These are phyloP conservation scores for Craniophora ligustri DNA, from an alignment of 2,888 invertebrate genomes.

Conservation along the genomic window DNA sequence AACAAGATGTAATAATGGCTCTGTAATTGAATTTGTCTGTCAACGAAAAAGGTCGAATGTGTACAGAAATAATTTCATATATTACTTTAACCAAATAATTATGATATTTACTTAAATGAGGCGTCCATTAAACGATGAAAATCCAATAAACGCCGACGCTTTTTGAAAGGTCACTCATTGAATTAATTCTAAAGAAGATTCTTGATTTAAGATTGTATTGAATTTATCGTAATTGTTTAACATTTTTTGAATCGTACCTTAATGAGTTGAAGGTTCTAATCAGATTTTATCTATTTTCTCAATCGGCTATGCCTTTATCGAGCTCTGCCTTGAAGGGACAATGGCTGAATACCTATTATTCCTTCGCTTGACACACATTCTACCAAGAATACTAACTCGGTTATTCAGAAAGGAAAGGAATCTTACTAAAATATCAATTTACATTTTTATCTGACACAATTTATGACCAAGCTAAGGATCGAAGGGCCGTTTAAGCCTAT, in stretches of 20 bases:
- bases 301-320: slow-evolving; percentile 34
- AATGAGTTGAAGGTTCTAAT: slow-evolving; percentile 39
- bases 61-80: slow-evolving; percentile 31
- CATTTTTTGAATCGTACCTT: slow-evolving; percentile 40
- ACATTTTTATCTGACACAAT: slow-evolving; percentile 23
- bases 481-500: slow-evolving; percentile 28
- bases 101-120: slow-evolving; percentile 49
- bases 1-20: slow-evolving; percentile 58
- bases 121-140: slow-evolving; percentile 34
- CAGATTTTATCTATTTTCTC: slow-evolving; percentile 42
- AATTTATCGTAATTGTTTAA: slow-evolving; percentile 37
- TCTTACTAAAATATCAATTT: slow-evolving; percentile 14
- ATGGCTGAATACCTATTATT: slow-evolving; percentile 31
- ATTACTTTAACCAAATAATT: slow-evolving; percentile 43
- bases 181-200: slow-evolving; percentile 40
- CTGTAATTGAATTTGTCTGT: slow-evolving; percentile 60
- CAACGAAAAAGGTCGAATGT: slow-evolving; percentile 48
- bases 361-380: slow-evolving; percentile 40
- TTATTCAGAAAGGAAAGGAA: slow-evolving; percentile 14
- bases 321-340: slow-evolving; percentile 38
- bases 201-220: slow-evolving; percentile 37
- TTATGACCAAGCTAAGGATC: slow-evolving; percentile 33
- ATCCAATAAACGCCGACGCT: slow-evolving; percentile 47
- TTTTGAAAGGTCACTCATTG: slow-evolving; percentile 37
- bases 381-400: slow-evolving; percentile 25